phyloP scores from a whole-genome alignment of 2,113 vertebrate genomes.

The Gymnogyps californianus region DNA sequence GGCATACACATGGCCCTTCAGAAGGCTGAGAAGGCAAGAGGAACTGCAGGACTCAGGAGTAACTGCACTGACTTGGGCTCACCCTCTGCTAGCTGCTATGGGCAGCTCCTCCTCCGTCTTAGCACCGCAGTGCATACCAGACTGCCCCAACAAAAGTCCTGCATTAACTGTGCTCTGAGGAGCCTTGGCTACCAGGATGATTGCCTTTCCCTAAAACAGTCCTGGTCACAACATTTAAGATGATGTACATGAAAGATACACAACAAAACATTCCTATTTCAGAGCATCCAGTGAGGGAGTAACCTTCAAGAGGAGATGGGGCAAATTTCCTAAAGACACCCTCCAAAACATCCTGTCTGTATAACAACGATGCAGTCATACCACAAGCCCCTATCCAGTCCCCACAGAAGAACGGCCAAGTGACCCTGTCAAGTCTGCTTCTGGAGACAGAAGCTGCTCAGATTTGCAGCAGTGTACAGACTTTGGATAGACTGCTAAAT shows the following conservation, averaged over 20 bases:
- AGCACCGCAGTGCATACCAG: neutral
- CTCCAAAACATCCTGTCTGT: neutral
- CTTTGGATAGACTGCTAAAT: neutral
- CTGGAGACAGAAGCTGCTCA: neutral
- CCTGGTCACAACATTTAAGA: neutral
- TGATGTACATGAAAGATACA: neutral
- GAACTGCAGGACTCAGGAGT: neutral
- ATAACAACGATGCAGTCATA: neutral
- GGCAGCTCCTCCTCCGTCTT: neutral
- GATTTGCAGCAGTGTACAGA: neutral
- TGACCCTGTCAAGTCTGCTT: neutral
- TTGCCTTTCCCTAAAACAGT: neutral
- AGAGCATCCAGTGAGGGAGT: neutral
- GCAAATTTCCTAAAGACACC: neutral
- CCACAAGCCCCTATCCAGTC: neutral
- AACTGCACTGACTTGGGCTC: neutral
- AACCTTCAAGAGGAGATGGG: neutral
- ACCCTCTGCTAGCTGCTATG: neutral
- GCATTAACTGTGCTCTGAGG: rapidly evolving
- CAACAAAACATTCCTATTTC: neutral
- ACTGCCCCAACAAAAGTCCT: neutral
- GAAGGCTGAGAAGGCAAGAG: neutral
- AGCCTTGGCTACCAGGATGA: neutral
- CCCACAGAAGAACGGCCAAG: neutral
- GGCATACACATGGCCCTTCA: neutral